Percentiles rank a stretch among this genome's conserved stretches.
Conservation (phyloP, 1,140 invertebrate species). For the Caenorhabditis tropicalis region DNA sequence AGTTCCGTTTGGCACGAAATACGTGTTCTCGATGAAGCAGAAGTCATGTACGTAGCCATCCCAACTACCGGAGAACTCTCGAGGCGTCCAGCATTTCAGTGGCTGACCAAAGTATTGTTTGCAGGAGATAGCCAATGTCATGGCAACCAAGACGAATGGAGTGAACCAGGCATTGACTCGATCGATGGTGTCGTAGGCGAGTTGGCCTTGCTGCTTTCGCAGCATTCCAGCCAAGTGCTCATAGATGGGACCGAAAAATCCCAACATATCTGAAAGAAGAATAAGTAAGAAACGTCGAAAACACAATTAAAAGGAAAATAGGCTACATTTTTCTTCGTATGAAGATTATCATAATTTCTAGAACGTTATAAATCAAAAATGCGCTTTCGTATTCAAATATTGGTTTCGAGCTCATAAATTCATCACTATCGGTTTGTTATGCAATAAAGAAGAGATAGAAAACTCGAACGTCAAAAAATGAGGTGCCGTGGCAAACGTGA, state of each 20-base stretch:
- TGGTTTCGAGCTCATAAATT: no score
- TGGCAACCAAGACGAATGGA: constrained; percentile 26
- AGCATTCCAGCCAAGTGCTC: constrained; percentile 14
- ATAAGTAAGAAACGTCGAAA: neutral
- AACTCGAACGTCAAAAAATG: no score
- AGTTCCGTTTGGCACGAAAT: constrained; percentile 51
- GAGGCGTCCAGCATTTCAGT: constrained; percentile 74
- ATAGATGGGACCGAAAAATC: constrained; percentile 43
- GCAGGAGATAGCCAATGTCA: constrained; percentile 45
- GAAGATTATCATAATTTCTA: no score
- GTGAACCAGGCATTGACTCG: constrained; percentile 48
- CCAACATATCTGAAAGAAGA: constrained; percentile 15
- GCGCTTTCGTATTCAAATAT: no score
- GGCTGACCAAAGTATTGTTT: constrained; percentile 73
- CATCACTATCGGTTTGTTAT: no score
- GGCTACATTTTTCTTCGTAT: no score
- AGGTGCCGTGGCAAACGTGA: neutral
- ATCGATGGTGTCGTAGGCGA: constrained; percentile 46
- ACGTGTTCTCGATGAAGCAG: constrained; percentile 62
- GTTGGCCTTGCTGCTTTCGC: constrained; percentile 45
- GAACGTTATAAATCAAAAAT: no score
- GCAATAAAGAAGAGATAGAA: no score
- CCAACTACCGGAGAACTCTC: constrained; percentile 70
- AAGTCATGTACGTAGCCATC: constrained; percentile 58
- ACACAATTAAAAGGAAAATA: neutral